phyloP scores from a whole-genome alignment of 2,797 vertebrate genomes.

The Acipenser oxyrinchus region DNA sequence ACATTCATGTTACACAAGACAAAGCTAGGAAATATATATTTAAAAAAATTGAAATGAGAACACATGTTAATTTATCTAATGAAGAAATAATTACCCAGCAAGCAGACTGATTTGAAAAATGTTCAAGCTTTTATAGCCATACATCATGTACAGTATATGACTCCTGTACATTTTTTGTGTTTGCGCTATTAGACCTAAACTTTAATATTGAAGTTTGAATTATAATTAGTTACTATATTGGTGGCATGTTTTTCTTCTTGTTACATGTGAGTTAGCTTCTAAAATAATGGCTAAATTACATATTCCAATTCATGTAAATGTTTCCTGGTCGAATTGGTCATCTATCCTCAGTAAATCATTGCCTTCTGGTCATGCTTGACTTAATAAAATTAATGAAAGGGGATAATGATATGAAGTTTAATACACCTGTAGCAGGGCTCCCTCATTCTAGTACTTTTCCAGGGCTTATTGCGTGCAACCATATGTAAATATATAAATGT shows the following conservation, averaged over 20 bases:
- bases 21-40: no score
- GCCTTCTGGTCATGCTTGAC: not conserved
- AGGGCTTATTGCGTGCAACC: no score
- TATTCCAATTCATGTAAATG: not conserved
- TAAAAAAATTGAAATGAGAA: not conserved
- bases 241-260: not conserved
- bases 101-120: not conserved
- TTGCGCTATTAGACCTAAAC: not conserved
- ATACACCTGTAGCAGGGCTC: no score
- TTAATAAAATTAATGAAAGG: not conserved
- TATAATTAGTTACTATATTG: constrained; percentile 4
- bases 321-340: not conserved
- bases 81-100: constrained; percentile 1
- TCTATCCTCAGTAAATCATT: not conserved
- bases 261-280: not conserved
- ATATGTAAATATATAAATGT: no score
- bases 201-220: not conserved
- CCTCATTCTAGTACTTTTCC: no score
- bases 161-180: not conserved
- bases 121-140: not conserved
- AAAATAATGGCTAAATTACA: not conserved
- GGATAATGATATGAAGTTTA: not conserved
- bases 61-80: constrained; percentile 3
- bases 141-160: not conserved
- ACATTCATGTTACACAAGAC: no score